Evolutionary conservation across 2,888 invertebrate genomes (phyloP), one percentile per base, ranked within the genome.

Genomic region (Ametastegia equiseti): DNA sequence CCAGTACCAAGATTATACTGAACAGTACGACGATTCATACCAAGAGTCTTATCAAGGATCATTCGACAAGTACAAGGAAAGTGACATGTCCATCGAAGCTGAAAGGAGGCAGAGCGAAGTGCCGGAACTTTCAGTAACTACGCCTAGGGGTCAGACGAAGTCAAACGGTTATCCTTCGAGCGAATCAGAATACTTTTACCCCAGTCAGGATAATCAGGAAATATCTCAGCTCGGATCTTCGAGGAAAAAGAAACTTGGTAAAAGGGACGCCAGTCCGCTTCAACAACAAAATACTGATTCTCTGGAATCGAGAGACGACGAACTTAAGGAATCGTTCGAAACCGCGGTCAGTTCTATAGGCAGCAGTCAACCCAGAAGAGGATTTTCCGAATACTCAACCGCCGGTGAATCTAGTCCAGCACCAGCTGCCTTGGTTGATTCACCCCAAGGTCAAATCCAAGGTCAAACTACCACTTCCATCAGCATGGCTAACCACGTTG

Each of bases 311-410:
- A 90, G 92, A 23, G 93, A 94, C 82, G 94, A 94, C 84, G 93
- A 94, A 80, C 86, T 93, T 77, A 93, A 93, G 84, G 93, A 93
- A 84, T 94, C 94, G 0, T 94, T 93, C 85, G 94, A 94, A 83
- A 93, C 94, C 19, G 93, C 93, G 1, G 91, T 93, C 63, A 93
- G 92, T 67, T 88, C 92, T 80, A 87, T 88, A 2, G 88, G 90
- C 65, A 92, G 92, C 84, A 88, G 89, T 50, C 92, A 92, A 75
- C 88, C 85, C 23, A 87, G 85, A 45, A 89, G 89, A 82, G 87
- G 85, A 4, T 88, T 87, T 82, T 88, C 84, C 83, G 90, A 91
- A 23, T 90, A 91, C 39, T 88, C 91, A 9, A 88, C 88, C 0
- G 86, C 88, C 6, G 87, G 85, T 23, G 89, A 90, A 5, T 84